A percentile compares a stretch with the other conserved stretches of the same genome.
phyloP scores from a whole-genome alignment of 2,888 invertebrate genomes.

The Serrognathus titanus region DNA sequence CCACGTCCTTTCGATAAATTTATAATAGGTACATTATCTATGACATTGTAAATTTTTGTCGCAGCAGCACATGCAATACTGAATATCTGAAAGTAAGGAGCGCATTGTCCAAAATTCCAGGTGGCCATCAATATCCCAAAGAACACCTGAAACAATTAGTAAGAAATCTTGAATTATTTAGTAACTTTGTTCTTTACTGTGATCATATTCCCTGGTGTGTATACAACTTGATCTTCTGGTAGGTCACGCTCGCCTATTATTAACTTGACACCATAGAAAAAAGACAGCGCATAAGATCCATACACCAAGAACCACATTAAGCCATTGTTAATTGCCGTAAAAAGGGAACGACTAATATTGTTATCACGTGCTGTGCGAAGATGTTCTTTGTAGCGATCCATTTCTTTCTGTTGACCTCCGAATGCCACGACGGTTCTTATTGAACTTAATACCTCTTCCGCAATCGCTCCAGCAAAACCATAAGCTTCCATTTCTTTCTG shows the following conservation, averaged over 20 bases:
- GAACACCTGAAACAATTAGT: slow-evolving; percentile 60
- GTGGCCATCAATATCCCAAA: slow-evolving; percentile 72
- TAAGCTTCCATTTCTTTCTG: slow-evolving; percentile 68
- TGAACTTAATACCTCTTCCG: slow-evolving; percentile 72
- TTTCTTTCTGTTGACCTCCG: slow-evolving; percentile 73
- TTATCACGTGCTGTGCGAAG: slow-evolving; percentile 61
- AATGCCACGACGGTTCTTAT: slow-evolving; percentile 77
- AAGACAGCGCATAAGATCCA: slow-evolving; percentile 68
- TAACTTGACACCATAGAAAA: slow-evolving; percentile 76
- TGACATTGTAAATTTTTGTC: slow-evolving; percentile 70
- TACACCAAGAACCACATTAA: slow-evolving; percentile 76
- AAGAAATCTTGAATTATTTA: neutral
- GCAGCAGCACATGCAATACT: slow-evolving; percentile 78
- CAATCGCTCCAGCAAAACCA: slow-evolving; percentile 71
- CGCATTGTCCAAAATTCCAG: slow-evolving; percentile 75
- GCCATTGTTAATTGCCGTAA: slow-evolving; percentile 66
- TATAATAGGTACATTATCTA: slow-evolving; percentile 72
- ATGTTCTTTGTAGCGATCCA: slow-evolving; percentile 56
- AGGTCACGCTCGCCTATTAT: slow-evolving; percentile 62
- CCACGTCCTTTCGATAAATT: slow-evolving; percentile 67
- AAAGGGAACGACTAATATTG: slow-evolving; percentile 62
- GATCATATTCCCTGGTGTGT: slow-evolving; percentile 67
- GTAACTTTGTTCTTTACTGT: slow-evolving; percentile 53
- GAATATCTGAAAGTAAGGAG: slow-evolving; percentile 78
- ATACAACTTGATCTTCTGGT: slow-evolving; percentile 50